Percentiles rank a stretch among this genome's conserved stretches.
Evolutionary conservation across 2,113 vertebrate species (phyloP).

Genomic region (Centropus unirufus): DNA sequence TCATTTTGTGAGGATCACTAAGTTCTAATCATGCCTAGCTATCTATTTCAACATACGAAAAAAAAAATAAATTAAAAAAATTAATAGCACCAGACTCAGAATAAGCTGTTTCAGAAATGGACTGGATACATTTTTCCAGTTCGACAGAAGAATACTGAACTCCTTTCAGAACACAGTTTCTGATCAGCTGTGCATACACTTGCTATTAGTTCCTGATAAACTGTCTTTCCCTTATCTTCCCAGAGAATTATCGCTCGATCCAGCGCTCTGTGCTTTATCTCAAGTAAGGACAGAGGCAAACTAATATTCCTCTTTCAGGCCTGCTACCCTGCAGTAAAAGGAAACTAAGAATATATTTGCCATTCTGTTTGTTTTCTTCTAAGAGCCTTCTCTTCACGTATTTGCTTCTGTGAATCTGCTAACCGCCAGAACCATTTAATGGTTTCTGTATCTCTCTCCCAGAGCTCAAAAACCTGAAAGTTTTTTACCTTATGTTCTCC

Average conservation of each 20-base stretch:
- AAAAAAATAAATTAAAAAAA: neutral
- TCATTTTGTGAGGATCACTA: neutral
- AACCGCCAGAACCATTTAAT: neutral
- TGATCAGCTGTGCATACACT: neutral
- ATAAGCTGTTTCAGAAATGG: neutral
- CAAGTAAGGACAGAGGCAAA: neutral
- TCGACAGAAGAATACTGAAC: neutral
- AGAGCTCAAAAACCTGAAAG: neutral
- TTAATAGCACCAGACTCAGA: neutral
- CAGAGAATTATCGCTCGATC: neutral
- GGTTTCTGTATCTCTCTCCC: neutral
- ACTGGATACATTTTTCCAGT: neutral
- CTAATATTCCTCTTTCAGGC: neutral
- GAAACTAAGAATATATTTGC: neutral
- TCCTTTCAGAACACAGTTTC: neutral
- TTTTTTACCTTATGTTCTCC: slow-evolving; percentile 19
- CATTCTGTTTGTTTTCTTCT: neutral
- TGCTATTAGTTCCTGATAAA: neutral
- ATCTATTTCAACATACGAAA: neutral
- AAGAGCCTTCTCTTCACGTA: neutral
- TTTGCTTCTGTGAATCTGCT: neutral
- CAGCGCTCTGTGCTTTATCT: neutral
- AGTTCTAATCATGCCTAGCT: neutral
- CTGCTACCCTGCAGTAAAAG: neutral
- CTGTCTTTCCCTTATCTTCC: neutral